These are phyloP conservation scores for Zaprionus camerounensis DNA, from an alignment of 1,140 invertebrate genomes.

Conservation along the genomic window DNA sequence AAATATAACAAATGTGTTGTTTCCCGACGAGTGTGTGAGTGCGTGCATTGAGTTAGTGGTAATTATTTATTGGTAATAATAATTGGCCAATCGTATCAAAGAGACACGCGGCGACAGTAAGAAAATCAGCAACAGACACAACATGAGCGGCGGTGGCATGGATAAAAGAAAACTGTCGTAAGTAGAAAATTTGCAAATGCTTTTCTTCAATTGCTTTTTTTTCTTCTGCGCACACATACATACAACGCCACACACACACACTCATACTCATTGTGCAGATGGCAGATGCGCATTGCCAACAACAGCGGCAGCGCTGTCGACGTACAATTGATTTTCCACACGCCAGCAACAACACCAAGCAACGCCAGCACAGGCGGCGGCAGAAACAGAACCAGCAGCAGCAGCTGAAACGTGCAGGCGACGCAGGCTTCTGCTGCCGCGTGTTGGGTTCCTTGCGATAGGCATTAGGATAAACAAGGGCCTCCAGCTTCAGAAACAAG, in stretches of 20 bases:
- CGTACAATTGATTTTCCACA: slow-evolving; percentile 75
- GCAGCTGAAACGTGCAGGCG: slow-evolving; percentile 26
- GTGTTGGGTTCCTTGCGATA: slow-evolving; percentile 46
- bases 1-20: slow-evolving; percentile 57
- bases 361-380: slow-evolving; percentile 27
- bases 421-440: slow-evolving; percentile 14
- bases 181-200: slow-evolving; percentile 71
- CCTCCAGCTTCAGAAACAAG: slow-evolving; percentile 6
- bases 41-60: slow-evolving; percentile 51
- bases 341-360: slow-evolving; percentile 45
- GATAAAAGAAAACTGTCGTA: slow-evolving; percentile 86
- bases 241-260: slow-evolving; percentile 27
- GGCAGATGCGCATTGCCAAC: slow-evolving; percentile 69
- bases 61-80: slow-evolving; percentile 49
- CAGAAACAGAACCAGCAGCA: slow-evolving; percentile 22
- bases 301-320: slow-evolving; percentile 60
- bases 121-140: slow-evolving; percentile 48
- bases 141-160: slow-evolving; percentile 84
- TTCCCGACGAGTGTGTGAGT: slow-evolving; percentile 50
- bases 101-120: slow-evolving; percentile 29
- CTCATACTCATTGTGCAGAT: slow-evolving; percentile 41
- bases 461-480: slow-evolving; percentile 51
- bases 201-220: slow-evolving; percentile 52
- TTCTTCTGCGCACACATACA: slow-evolving; percentile 61
- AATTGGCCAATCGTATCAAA: slow-evolving; percentile 44